Conservation (phyloP, 2,113 vertebrate genomes). For the Lathamus discolor region DNA sequence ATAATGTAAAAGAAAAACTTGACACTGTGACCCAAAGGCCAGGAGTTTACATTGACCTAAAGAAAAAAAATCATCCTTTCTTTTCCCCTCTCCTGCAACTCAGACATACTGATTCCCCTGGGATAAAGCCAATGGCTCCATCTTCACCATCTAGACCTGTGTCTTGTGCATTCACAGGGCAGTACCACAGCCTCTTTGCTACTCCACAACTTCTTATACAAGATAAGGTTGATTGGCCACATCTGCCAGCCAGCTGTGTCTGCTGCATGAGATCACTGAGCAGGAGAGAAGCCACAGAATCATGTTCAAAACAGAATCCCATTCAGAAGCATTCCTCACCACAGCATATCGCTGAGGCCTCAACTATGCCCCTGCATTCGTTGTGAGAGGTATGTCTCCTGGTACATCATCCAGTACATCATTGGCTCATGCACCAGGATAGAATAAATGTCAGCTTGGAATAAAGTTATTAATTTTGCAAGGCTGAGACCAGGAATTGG, state of each 20-base stretch:
- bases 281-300: neutral
- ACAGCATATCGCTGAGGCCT: rapidly evolving
- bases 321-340: neutral
- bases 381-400: neutral
- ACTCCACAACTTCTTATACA: neutral
- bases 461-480: neutral
- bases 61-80: neutral
- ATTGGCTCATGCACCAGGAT: neutral
- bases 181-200: neutral
- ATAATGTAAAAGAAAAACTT: constrained; percentile 21
- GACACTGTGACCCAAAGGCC: neutral
- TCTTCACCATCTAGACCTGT: neutral
- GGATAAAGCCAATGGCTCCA: neutral
- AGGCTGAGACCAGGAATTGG: neutral
- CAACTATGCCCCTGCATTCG: neutral
- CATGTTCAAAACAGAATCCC: neutral
- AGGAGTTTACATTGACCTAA: constrained; percentile 9
- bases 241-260: constrained; percentile 15
- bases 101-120: neutral
- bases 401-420: neutral
- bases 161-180: neutral
- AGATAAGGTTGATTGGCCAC: neutral
- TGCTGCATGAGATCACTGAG: neutral
- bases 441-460: neutral
- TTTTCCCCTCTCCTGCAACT: neutral